Conservation (phyloP, 2,888 invertebrate species). For the Mimumesa dahlbomi region DNA sequence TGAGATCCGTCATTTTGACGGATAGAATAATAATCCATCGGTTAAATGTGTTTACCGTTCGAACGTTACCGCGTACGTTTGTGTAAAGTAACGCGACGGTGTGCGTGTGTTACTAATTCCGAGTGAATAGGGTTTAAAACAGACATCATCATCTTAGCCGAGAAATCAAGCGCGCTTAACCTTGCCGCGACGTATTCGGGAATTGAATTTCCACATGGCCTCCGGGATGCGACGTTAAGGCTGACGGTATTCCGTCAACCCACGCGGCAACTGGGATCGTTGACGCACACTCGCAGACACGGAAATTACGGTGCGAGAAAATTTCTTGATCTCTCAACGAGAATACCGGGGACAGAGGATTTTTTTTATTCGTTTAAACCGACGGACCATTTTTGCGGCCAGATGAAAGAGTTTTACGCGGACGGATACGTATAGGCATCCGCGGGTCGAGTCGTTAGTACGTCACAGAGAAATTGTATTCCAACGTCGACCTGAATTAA, state of each 20-base stretch:
- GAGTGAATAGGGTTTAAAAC: constrained; percentile 1
- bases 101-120: too few relatives aligned
- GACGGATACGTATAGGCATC: too few relatives aligned
- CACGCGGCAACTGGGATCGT: constrained; percentile 34
- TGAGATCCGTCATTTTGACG: too few relatives aligned
- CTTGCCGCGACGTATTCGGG: constrained; percentile 21
- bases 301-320: constrained; percentile 48
- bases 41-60: too few relatives aligned
- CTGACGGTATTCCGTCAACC: constrained; percentile 17
- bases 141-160: constrained; percentile 7
- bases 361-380: constrained; percentile 31
- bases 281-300: constrained; percentile 31
- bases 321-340: constrained; percentile 37
- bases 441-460: constrained; percentile 20
- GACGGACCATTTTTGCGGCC: constrained; percentile 15
- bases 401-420: constrained; percentile 6
- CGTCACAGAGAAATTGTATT: constrained; percentile 45
- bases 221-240: constrained; percentile 8
- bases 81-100: too few relatives aligned
- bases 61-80: too few relatives aligned
- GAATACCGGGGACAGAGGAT: constrained; percentile 21
- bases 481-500: constrained; percentile 38
- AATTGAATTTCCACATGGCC: constrained; percentile 52
- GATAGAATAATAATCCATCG: too few relatives aligned
- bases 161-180: constrained; percentile 18